These are phyloP conservation scores for Brachionus calyciflorus DNA, from an alignment of 1,140 invertebrate genomes.

Conservation along the genomic window DNA sequence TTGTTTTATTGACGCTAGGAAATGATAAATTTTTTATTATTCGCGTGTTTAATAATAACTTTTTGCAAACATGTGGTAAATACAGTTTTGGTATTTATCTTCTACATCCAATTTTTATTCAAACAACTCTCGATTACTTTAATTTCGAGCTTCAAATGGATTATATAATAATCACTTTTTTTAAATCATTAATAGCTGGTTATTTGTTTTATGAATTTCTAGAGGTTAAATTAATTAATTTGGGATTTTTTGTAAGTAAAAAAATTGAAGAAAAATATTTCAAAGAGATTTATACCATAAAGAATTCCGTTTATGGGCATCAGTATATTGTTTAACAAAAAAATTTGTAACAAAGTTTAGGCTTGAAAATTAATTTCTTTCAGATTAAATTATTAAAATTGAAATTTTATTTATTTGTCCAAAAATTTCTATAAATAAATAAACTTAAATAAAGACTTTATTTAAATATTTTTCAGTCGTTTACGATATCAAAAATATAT, in stretches of 20 bases:
- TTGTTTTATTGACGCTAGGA: neutral
- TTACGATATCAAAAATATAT: too few species aligned
- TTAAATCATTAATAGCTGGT: conserved; percentile 7
- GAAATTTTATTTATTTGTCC: too few species aligned
- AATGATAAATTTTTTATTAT: neutral
- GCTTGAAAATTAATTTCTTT: too few species aligned
- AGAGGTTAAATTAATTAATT: neutral
- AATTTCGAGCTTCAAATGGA: neutral
- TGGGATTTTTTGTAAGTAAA: neutral
- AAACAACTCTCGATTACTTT: neutral
- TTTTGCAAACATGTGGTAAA: neutral
- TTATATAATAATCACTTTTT: neutral
- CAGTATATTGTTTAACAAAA: too few species aligned
- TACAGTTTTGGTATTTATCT: conserved; percentile 38
- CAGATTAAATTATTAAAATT: too few species aligned
- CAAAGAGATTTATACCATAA: too few species aligned
- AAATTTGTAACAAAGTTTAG: too few species aligned
- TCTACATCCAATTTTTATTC: conserved; percentile 40
- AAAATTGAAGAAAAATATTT: neutral
- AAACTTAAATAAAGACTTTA: too few species aligned
- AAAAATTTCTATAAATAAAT: too few species aligned
- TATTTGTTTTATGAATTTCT: neutral
- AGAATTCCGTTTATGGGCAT: too few species aligned
- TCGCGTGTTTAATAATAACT: neutral
- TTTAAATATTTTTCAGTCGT: too few species aligned